A percentile compares a stretch with the other conserved stretches of the same genome.
Evolutionary conservation across 2,113 vertebrate species (phyloP).

Genomic region (Cephalopholis sonnerati): DNA sequence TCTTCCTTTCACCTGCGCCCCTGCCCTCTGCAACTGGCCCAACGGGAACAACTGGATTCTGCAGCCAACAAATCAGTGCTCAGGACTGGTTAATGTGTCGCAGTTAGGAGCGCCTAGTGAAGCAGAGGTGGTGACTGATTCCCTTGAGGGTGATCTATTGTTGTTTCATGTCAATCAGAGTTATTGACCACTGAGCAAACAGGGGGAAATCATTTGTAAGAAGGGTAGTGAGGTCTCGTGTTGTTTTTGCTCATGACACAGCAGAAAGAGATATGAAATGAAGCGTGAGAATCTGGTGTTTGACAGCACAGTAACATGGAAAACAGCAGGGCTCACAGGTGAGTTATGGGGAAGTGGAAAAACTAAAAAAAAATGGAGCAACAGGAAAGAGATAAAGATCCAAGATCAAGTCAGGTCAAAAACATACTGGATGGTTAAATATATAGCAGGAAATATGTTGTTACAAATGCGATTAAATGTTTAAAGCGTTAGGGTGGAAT

Average conservation of each 20-base stretch:
- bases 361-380: neutral
- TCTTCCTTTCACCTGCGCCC: conserved; percentile 66
- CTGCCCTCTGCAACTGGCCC: conserved; percentile 70
- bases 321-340: neutral
- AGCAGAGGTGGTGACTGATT: conserved; percentile 28
- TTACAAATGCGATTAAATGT: neutral
- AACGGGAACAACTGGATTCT: conserved; percentile 82
- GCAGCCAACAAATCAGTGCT: conserved; percentile 63
- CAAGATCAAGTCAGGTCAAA: neutral
- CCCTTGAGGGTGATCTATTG: conserved; percentile 16
- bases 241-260: neutral
- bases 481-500: conserved; percentile 49
- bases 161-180: conserved; percentile 40
- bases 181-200: conserved; percentile 38
- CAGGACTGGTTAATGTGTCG: conserved; percentile 56
- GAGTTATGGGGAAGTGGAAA: neutral
- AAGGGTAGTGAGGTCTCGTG: neutral
- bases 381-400: neutral
- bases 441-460: neutral
- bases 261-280: neutral
- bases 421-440: neutral
- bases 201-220: conserved; percentile 23
- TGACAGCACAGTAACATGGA: neutral
- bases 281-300: neutral
- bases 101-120: conserved; percentile 23